Base-by-base conservation (phyloP, 2,888 invertebrate species). In the Eupelmus urozonus region DNA sequence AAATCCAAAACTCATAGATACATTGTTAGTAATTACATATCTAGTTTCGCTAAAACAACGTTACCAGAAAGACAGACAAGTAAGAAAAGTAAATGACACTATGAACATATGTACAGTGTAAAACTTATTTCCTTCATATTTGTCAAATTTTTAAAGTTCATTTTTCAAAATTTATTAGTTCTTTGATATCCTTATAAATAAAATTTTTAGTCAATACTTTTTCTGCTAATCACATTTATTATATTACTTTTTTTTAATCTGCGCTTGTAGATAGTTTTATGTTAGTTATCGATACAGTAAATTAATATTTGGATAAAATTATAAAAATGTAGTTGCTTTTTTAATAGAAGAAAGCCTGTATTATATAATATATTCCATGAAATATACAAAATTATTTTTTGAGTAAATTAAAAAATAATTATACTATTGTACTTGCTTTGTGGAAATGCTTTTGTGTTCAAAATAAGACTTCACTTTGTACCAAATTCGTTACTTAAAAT, bases 1-100 rank as follows among this genome's bases (percentile, higher is more conserved):
- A 57, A 79, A 27, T 53, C 27, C 13, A 49, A 55, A 73, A 72
- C n/a, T 60, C 18, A 40, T 66, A 73, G 62, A 65, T 74, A 57
- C 69, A 59, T 16, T 78, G 29, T 69, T 74, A 74, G 69, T 78
- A 42, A 69, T 63, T 57, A n/a, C n/a, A n/a, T n/a, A 57, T 59
- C 62, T 66, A 77, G 72, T 65, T 65, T 53, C 53, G 59, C 29
- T 23, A 20, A 62, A 72, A 53, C 23, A 55, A 71, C 49, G n/a
- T 63, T 29, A 18, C 51, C 42, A 70, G 40, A 70, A 49, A 45
- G 25, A 63, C 34, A 69, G 40, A 71, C 42, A 42, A 45, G 40
- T 66, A 18, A 69, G 55, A 49, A 77, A 20, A 34, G n/a, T n/a
- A 9, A 23, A 13, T 20, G 57, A 63, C 25, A 67, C 25, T 18